Evolutionary conservation across 2,113 vertebrate species (phyloP).

Genomic region (Bufo bufo): DNA sequence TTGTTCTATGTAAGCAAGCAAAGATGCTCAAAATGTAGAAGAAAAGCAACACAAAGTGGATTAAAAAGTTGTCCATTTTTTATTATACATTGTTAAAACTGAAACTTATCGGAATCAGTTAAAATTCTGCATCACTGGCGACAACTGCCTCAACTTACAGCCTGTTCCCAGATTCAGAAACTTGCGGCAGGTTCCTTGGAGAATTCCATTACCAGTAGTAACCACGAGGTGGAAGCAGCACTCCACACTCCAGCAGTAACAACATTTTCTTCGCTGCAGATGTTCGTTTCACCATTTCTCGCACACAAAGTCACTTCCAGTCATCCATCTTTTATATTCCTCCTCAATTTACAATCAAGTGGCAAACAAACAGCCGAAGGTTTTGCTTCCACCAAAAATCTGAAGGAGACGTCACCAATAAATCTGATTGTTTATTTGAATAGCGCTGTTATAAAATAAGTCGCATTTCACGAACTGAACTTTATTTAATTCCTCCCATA

Average conservation of each 20-base stretch:
- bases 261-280: neutral
- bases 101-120: too few relatives aligned
- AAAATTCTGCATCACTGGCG: too few relatives aligned
- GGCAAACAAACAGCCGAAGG: constrained; percentile 7
- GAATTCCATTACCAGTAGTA: neutral
- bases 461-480: neutral
- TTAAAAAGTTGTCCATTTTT: too few relatives aligned
- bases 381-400: neutral
- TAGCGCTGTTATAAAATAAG: neutral
- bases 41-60: too few relatives aligned
- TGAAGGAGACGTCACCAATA: neutral
- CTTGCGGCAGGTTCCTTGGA: too few relatives aligned
- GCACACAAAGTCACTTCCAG: neutral
- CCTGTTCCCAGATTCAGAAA: too few relatives aligned
- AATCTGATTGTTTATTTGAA: neutral
- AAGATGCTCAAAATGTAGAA: too few relatives aligned
- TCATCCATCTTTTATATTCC: constrained; percentile 34
- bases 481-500: constrained; percentile 20
- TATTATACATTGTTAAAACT: too few relatives aligned
- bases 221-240: constrained; percentile 38
- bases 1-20: too few relatives aligned
- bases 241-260: neutral
- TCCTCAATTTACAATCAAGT: constrained; percentile 23
- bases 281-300: neutral
- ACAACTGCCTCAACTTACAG: too few relatives aligned